These are phyloP conservation scores for Burhinus oedicnemus DNA, from an alignment of 2,113 vertebrate genomes.

Conservation along the genomic window DNA sequence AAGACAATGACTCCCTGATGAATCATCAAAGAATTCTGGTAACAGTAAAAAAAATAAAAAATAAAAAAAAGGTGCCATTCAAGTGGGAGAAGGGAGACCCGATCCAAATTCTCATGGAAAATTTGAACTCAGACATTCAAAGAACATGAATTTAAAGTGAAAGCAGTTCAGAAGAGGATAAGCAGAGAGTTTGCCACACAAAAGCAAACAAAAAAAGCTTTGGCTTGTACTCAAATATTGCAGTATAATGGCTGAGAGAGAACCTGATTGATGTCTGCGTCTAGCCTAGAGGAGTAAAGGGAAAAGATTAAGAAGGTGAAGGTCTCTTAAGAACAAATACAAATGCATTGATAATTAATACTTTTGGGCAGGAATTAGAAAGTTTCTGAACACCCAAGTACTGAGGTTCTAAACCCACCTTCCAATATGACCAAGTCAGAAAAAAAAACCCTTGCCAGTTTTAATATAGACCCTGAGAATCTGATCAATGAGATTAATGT, in stretches of 20 bases:
- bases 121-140: neutral
- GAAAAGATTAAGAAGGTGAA: neutral
- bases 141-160: neutral
- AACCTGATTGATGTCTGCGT: neutral
- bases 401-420: neutral
- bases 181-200: neutral
- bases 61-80: neutral
- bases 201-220: neutral
- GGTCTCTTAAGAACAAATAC: neutral
- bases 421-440: neutral
- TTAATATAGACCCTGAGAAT: neutral
- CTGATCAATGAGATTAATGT: neutral
- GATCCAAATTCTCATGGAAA: neutral
- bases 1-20: neutral
- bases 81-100: neutral
- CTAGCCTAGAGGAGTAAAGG: neutral
- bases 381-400: neutral
- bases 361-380: neutral
- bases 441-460: fast-evolving
- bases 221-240: neutral
- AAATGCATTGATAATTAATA: neutral
- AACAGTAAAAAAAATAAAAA: neutral
- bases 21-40: neutral
- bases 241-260: neutral
- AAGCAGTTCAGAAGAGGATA: neutral